phyloP scores from a whole-genome alignment of 1,140 invertebrate species.

The Aphidius ervi region DNA sequence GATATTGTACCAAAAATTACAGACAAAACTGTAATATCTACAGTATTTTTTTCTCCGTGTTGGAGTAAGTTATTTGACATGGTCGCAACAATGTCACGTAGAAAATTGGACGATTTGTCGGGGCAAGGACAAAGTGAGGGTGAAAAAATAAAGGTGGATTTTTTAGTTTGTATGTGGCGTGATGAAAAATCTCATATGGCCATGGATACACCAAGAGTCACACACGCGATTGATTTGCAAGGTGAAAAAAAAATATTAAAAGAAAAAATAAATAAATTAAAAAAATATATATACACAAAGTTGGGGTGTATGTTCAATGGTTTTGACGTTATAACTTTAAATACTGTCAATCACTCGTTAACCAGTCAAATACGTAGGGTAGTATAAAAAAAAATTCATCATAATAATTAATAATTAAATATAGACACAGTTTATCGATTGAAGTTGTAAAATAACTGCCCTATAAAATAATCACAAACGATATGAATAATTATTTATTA shows the following conservation, averaged over 20 bases:
- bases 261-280: slow-evolving; percentile 7
- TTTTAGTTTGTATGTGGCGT: slow-evolving; percentile 1
- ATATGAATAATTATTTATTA: no score
- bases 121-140: slow-evolving; percentile 12
- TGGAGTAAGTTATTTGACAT: slow-evolving; percentile 19
- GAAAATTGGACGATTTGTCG: slow-evolving; percentile 28
- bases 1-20: no score
- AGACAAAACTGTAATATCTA: no score
- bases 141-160: neutral
- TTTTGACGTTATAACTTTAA: slow-evolving; percentile 1
- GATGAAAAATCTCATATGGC: slow-evolving; percentile 19
- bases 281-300: neutral
- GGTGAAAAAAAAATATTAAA: neutral
- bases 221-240: slow-evolving; percentile 12
- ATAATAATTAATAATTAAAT: no score
- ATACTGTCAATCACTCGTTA: no score
- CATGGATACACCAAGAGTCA: slow-evolving; percentile 7
- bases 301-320: neutral
- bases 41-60: no score
- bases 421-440: no score
- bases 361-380: no score
- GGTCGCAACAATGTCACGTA: slow-evolving; percentile 26
- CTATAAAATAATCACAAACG: no score
- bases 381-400: no score
- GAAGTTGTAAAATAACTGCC: no score